Evolutionary conservation across 2,888 invertebrate species (phyloP).

Genomic region (Lasioglossum villosulum): DNA sequence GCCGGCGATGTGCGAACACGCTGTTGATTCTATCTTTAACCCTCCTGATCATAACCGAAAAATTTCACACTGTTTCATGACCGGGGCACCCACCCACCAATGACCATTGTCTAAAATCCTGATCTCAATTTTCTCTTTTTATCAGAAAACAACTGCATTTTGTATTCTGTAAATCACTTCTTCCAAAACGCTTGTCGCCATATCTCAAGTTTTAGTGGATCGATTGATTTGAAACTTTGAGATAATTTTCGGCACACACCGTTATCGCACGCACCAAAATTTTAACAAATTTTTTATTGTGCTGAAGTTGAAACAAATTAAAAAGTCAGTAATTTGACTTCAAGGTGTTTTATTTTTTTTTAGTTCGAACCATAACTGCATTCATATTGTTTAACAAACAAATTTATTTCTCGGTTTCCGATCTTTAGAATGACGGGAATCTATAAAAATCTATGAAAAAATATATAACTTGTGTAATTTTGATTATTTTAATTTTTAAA

Average conservation of each 20-base stretch:
- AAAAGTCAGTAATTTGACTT: too few relatives aligned
- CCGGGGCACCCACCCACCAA: neutral
- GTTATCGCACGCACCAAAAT: neutral
- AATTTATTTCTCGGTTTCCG: neutral
- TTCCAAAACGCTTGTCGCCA: neutral
- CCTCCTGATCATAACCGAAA: neutral
- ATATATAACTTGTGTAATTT: neutral
- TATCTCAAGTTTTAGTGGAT: neutral
- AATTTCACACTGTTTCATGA: neutral
- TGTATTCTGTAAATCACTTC: neutral
- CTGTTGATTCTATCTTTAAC: conserved; percentile 26
- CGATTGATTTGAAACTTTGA: too few relatives aligned
- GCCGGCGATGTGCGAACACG: conserved; percentile 27
- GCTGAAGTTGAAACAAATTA: neutral
- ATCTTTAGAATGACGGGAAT: neutral
- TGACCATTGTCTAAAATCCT: neutral
- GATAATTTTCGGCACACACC: neutral
- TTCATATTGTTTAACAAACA: neutral
- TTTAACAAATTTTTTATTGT: neutral
- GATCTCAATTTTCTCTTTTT: neutral
- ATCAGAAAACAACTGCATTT: neutral
- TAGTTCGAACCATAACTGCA: neutral
- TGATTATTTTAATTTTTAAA: neutral
- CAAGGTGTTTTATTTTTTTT: neutral
- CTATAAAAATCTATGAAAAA: neutral